These are phyloP conservation scores for Trichopoda pennipes DNA, from an alignment of 2,888 invertebrate genomes.

Conservation along the genomic window DNA sequence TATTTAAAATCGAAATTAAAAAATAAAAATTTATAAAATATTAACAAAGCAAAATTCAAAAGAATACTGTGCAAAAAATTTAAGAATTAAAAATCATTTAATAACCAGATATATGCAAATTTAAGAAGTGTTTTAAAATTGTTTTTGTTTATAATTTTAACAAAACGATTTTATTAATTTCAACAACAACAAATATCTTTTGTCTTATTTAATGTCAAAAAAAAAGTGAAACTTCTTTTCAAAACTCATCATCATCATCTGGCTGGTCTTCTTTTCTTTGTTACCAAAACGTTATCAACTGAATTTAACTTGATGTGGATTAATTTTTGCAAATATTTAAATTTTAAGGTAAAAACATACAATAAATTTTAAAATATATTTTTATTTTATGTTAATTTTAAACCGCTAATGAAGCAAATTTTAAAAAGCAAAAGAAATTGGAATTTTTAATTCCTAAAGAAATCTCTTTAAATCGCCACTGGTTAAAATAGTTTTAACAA, in stretches of 20 bases:
- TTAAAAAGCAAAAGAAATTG: too few species aligned
- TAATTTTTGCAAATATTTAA: constrained; percentile 64
- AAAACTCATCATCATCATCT: constrained; percentile 8
- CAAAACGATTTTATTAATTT: constrained; percentile 14
- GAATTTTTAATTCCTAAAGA: too few species aligned
- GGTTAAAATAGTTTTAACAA: too few species aligned
- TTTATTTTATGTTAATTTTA: constrained; percentile 14
- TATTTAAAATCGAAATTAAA: not conserved
- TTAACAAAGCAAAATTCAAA: constrained; percentile 10
- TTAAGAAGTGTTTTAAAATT: constrained; percentile 10
- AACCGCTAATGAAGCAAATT: not conserved
- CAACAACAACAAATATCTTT: constrained; percentile 26
- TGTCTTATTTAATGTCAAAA: not conserved
- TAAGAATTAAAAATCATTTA: constrained; percentile 31
- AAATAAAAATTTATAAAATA: constrained; percentile 32
- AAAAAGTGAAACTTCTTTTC: constrained; percentile 61
- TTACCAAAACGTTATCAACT: constrained; percentile 34
- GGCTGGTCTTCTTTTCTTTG: constrained; percentile 9
- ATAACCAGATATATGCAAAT: constrained; percentile 52
- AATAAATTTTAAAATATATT: constrained; percentile 3
- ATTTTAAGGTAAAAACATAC: constrained; percentile 58
- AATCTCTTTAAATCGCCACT: too few species aligned
- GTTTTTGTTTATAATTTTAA: not conserved
- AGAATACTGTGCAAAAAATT: constrained; percentile 41
- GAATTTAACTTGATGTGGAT: constrained; percentile 66